Percentiles rank a stretch among this genome's conserved stretches.
Conservation (phyloP, 2,113 vertebrate species). For the Deroptyus accipitrinus region DNA sequence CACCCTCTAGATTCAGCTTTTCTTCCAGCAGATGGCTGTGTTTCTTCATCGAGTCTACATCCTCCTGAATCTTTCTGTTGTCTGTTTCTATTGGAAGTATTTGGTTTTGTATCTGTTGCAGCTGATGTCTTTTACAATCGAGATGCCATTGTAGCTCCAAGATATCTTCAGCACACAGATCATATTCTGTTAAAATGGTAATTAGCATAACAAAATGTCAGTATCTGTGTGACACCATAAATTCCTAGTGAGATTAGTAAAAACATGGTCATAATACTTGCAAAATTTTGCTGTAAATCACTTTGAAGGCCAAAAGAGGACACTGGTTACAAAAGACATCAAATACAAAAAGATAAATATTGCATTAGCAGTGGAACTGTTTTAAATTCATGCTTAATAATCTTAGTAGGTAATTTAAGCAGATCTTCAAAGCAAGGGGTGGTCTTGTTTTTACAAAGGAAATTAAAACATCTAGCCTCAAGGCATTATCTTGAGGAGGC, state of each 20-base stretch:
- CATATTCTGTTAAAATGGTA: slow-evolving; percentile 71
- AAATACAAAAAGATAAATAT: neutral
- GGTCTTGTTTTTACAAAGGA: neutral
- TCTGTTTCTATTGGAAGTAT: slow-evolving; percentile 43
- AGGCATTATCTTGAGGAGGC: neutral
- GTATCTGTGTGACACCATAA: neutral
- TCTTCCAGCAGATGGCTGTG: slow-evolving; percentile 77
- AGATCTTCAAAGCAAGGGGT: neutral
- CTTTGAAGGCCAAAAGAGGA: neutral
- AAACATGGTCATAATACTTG: neutral
- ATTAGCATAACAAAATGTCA: neutral
- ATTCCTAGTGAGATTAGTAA: neutral
- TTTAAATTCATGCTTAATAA: neutral
- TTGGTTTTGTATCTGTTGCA: slow-evolving; percentile 52
- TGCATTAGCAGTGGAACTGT: neutral
- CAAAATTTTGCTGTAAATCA: neutral
- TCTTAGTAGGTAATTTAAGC: neutral
- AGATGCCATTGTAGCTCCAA: slow-evolving; percentile 76
- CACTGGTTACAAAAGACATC: neutral
- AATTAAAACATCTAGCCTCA: neutral
- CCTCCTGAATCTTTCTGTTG: slow-evolving; percentile 68
- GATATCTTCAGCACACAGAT: slow-evolving; percentile 70
- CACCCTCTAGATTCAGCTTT: slow-evolving; percentile 73
- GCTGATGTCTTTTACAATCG: slow-evolving; percentile 52
- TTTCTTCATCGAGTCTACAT: slow-evolving; percentile 76